Evolutionary conservation across 1,140 invertebrate species (phyloP).

Genomic region (Penaeus japonicus): DNA sequence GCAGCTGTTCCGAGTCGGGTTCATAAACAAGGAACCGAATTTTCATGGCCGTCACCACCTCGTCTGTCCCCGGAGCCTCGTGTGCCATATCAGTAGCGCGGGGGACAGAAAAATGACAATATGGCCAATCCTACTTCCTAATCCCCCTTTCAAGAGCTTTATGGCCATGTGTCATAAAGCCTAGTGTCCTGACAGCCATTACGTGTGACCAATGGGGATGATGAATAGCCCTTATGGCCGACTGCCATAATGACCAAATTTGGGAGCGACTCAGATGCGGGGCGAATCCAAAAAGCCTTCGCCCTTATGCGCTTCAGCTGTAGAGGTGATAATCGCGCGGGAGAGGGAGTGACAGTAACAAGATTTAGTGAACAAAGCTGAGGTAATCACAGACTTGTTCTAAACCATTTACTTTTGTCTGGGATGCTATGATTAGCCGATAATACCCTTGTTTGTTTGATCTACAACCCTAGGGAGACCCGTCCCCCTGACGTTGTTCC

Average conservation of each 20-base stretch:
- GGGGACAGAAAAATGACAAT: neutral
- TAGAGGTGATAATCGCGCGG: neutral
- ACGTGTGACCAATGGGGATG: neutral
- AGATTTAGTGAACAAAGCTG: conserved; percentile 14
- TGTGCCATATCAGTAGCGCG: neutral
- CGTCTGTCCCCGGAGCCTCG: too few relatives aligned
- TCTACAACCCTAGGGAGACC: too few relatives aligned
- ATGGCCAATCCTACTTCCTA: neutral
- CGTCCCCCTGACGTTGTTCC: too few relatives aligned
- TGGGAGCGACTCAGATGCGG: neutral
- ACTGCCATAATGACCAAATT: neutral
- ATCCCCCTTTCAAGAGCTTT: neutral
- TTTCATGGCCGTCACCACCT: too few relatives aligned
- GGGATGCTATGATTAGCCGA: neutral
- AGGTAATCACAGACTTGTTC: conserved; percentile 13
- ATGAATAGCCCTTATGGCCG: neutral
- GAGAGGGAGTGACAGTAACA: neutral
- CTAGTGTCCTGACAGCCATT: neutral
- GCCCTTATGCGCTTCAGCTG: neutral
- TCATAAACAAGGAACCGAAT: too few relatives aligned
- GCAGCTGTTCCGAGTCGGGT: too few relatives aligned
- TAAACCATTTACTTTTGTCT: conserved; percentile 14
- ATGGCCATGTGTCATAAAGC: neutral
- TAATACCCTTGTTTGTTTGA: too few relatives aligned
- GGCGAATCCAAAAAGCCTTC: neutral